These are phyloP conservation scores for Drosophila longiperda DNA, from an alignment of 2,888 invertebrate genomes.

Conservation along the genomic window DNA sequence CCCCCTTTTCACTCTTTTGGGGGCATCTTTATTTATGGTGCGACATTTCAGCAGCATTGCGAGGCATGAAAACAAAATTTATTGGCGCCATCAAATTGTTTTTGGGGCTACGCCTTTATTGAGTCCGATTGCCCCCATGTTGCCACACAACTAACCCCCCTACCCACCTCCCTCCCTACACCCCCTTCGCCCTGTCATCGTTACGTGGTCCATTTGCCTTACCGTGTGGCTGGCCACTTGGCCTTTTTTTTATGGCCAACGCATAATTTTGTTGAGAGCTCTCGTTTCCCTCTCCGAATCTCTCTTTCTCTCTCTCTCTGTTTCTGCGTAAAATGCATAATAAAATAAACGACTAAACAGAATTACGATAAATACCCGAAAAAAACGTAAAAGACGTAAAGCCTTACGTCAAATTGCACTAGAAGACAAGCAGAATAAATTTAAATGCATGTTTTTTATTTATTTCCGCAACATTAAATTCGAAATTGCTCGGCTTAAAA, in stretches of 20 bases:
- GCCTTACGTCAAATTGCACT: slow-evolving; percentile 2
- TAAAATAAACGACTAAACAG: slow-evolving; percentile 80
- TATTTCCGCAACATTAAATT: slow-evolving; percentile 15
- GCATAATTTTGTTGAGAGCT: slow-evolving; percentile 75
- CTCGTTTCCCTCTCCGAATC: not conserved
- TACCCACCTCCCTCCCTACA: not conserved
- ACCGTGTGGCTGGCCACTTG: slow-evolving; percentile 50
- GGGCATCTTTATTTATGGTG: slow-evolving; percentile 69
- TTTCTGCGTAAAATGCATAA: slow-evolving; percentile 68
- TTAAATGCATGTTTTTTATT: slow-evolving; percentile 24
- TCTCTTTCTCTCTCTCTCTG: not conserved
- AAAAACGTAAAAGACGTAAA: slow-evolving; percentile 2
- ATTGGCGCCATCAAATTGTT: slow-evolving; percentile 75
- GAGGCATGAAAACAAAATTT: slow-evolving; percentile 73
- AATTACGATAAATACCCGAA: slow-evolving; percentile 68
- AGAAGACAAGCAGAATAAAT: not conserved
- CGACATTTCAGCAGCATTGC: slow-evolving; percentile 72
- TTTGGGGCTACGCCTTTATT: slow-evolving; percentile 55
- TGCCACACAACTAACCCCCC: not conserved
- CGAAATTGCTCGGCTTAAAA: slow-evolving; percentile 28
- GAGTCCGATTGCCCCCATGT: not conserved
- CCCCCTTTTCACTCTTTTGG: slow-evolving; percentile 1
- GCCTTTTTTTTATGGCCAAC: slow-evolving; percentile 69
- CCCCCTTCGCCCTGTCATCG: slow-evolving; percentile 22
- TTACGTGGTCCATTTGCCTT: slow-evolving; percentile 28